phyloP scores from a whole-genome alignment of 2,797 vertebrate genomes.

The Pangasius larnaudii region DNA sequence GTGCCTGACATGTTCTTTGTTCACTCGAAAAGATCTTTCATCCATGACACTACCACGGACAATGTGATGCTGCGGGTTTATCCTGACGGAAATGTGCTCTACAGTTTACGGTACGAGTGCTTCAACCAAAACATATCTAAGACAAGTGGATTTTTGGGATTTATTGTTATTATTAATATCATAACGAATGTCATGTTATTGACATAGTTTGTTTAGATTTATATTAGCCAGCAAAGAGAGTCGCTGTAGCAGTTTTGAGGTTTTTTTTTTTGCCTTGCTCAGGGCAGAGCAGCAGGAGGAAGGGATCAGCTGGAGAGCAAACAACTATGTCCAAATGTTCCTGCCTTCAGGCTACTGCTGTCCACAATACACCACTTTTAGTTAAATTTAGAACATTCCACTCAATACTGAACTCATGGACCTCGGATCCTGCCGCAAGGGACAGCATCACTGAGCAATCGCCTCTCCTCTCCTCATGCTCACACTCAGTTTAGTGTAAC shows the following conservation, averaged over 20 bases:
- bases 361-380: slow-evolving; percentile 32
- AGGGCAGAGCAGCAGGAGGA: slow-evolving; percentile 37
- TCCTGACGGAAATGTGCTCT: slow-evolving; percentile 95
- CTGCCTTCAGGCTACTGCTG: slow-evolving; percentile 39
- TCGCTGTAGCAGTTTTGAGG: background rate
- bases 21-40: slow-evolving; percentile 97
- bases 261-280: background rate
- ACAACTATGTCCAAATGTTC: slow-evolving; percentile 35
- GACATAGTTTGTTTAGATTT: background rate
- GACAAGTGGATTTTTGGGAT: background rate
- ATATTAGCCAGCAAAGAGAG: background rate
- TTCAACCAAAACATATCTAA: background rate
- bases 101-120: slow-evolving; percentile 89
- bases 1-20: slow-evolving; percentile 99
- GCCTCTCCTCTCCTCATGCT: background rate
- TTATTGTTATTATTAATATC: background rate
- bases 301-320: slow-evolving; percentile 38
- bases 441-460: background rate
- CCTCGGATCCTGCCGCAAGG: background rate
- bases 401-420: slow-evolving; percentile 24
- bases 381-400: slow-evolving; percentile 48
- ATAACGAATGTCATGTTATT: background rate
- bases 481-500: slow-evolving; percentile 4
- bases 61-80: slow-evolving; percentile 97
- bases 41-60: slow-evolving; percentile 96